phyloP scores from a whole-genome alignment of 2,113 vertebrate genomes.

The Tenebrosternarchus preto region DNA sequence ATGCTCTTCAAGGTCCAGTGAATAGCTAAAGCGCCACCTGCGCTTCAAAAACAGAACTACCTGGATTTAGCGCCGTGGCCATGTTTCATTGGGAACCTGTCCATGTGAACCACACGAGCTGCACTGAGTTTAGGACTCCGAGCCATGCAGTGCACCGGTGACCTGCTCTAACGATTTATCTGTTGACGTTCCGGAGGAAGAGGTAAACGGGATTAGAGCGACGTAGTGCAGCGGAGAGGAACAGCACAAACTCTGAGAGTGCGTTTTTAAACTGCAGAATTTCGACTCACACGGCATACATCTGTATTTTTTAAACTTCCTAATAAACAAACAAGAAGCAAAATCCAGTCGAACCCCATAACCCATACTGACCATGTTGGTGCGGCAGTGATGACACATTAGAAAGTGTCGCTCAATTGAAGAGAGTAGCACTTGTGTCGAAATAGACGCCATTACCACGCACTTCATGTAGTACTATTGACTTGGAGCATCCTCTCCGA shows the following conservation, averaged over 20 bases:
- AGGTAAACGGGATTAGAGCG: not conserved
- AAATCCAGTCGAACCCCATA: conserved; percentile 34
- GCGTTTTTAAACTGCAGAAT: not conserved
- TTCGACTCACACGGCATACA: not conserved
- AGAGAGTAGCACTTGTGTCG: conserved; percentile 78
- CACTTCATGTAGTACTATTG: conserved; percentile 84
- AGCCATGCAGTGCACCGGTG: not conserved
- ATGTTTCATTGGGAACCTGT: not conserved
- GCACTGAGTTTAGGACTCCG: not conserved
- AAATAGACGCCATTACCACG: conserved; percentile 85
- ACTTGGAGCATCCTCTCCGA: conserved; percentile 60
- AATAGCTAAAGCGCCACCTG: conserved; percentile 72
- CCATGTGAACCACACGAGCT: not conserved
- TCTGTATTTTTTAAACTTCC: conserved; percentile 10
- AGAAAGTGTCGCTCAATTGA: conserved; percentile 82
- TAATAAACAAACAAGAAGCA: conserved; percentile 25
- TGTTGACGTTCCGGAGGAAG: not conserved
- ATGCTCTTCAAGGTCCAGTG: conserved; percentile 27
- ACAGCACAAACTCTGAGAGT: not conserved
- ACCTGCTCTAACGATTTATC: not conserved
- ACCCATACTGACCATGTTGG: conserved; percentile 72
- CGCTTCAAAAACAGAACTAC: conserved; percentile 33
- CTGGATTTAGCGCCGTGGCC: not conserved
- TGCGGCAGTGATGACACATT: conserved; percentile 76
- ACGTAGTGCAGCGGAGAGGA: not conserved